Evolutionary conservation across 2,797 vertebrate species (phyloP).

Genomic region (Phoebastria nigripes): DNA sequence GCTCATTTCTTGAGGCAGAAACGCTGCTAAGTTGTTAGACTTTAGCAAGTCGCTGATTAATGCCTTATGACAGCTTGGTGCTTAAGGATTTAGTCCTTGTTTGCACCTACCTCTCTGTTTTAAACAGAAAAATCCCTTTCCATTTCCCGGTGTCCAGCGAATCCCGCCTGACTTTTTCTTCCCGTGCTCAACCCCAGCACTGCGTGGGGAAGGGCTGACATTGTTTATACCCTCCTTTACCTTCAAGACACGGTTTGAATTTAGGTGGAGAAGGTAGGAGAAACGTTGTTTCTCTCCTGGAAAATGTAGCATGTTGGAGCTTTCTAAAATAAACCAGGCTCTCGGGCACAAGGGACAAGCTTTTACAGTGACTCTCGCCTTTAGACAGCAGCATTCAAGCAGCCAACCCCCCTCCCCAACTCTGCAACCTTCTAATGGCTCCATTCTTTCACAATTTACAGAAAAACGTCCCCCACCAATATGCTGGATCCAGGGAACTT

Average conservation of each 20-base stretch:
- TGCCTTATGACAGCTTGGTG: background rate
- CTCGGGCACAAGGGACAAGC: background rate
- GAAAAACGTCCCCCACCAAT: background rate
- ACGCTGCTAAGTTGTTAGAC: background rate
- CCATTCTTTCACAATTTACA: background rate
- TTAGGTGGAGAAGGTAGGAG: background rate
- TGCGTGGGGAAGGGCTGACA: background rate
- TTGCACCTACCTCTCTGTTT: background rate
- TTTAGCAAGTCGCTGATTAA: background rate
- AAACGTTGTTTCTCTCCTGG: background rate
- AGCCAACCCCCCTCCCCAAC: background rate
- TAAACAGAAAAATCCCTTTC: background rate
- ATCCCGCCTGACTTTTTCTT: background rate
- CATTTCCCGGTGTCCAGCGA: background rate
- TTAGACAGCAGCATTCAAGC: background rate
- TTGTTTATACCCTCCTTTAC: background rate
- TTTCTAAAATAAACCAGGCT: background rate
- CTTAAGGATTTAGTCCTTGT: background rate
- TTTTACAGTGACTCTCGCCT: background rate
- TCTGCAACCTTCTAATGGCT: background rate
- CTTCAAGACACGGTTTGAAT: background rate
- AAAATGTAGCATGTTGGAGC: background rate
- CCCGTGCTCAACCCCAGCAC: background rate
- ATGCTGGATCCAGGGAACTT: background rate
- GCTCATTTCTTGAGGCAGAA: background rate